Evolutionary conservation across 1,140 invertebrate species (phyloP), one percentile per base, ranked within the genome.

Genomic region (Elymnias hypermnestra): DNA sequence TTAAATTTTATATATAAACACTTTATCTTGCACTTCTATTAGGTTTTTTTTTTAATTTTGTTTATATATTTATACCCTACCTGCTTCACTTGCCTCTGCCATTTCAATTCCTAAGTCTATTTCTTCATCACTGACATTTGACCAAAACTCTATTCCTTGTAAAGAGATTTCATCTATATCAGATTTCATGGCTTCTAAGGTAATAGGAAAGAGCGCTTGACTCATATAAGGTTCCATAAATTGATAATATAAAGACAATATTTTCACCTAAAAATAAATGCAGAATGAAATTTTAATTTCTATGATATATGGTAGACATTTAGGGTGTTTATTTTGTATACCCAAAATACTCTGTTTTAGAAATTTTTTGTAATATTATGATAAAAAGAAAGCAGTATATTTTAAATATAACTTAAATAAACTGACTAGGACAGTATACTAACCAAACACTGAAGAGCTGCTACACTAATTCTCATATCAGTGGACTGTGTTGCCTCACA

Each of bases 131-230:
- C 98, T 98, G 0, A 99, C 98, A 72, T 98, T 99, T 0, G 98
- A 99, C 98, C 98, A 99, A 87, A 99, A 99, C 84, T 99, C 98
- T 84, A 99, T 99, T 56, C 98, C 98, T 88, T 99, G 98, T 25
- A 99, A 88, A 15, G 97, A 93, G 29, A 99, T 94, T 59, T 99
- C 97, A 87, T 99, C 97, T 45, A 94, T 92, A 28, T 97, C 95
- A 23, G 94, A 96, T 86, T 98, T 98, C 96, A 99, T 99, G 8
- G 98, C 98, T 86, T 98, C 96, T 74, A 99, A 88, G 8, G 98
- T 99, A 50, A 99, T 99, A 19, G 97, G 97, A 88, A 99, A 99
- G n/a, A 99, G 83, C 21, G 98, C 98, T 72, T 93, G 94, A 7
- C 92, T 95, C 98, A 99, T 99, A 69, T 99, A 99, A 10, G 94